These are phyloP conservation scores for Drosophila pegasa DNA, from an alignment of 2,888 invertebrate genomes.

Conservation along the genomic window DNA sequence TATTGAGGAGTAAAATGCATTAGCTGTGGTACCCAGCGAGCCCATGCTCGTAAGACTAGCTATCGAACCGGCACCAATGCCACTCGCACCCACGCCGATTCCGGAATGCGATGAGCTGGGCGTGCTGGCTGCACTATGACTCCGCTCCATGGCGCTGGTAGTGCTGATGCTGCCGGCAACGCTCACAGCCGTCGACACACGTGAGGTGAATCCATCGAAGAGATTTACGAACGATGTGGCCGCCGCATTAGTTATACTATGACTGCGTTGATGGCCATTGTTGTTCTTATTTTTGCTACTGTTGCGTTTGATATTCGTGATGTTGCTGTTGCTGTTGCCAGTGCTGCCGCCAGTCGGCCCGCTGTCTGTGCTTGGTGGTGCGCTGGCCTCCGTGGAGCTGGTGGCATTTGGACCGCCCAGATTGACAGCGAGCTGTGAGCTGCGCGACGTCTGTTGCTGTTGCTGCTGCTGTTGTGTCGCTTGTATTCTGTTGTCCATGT, in stretches of 20 bases:
- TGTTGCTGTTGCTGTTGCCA: conserved; percentile 2
- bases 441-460: conserved; percentile 58
- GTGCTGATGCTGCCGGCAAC: conserved; percentile 63
- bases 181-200: conserved; percentile 82
- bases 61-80: conserved; percentile 70
- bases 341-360: neutral
- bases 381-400: conserved; percentile 33
- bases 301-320: conserved; percentile 33
- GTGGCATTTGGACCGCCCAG: conserved; percentile 68
- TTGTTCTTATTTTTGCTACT: conserved; percentile 53
- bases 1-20: conserved; percentile 82
- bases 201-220: conserved; percentile 81
- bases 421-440: conserved; percentile 56
- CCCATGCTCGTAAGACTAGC: conserved; percentile 81
- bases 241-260: conserved; percentile 76
- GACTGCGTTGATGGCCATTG: conserved; percentile 70
- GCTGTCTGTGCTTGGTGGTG: conserved; percentile 21
- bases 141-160: conserved; percentile 54
- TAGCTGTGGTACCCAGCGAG: conserved; percentile 80
- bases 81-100: conserved; percentile 30
- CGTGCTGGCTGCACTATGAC: conserved; percentile 79
- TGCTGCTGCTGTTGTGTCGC: conserved; percentile 50
- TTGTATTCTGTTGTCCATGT: conserved; percentile 58
- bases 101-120: conserved; percentile 76
- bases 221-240: conserved; percentile 82